Evolutionary conservation across 1,140 invertebrate genomes (phyloP), one percentile per base, ranked within the genome.

Genomic region (Ylistrum balloti): DNA sequence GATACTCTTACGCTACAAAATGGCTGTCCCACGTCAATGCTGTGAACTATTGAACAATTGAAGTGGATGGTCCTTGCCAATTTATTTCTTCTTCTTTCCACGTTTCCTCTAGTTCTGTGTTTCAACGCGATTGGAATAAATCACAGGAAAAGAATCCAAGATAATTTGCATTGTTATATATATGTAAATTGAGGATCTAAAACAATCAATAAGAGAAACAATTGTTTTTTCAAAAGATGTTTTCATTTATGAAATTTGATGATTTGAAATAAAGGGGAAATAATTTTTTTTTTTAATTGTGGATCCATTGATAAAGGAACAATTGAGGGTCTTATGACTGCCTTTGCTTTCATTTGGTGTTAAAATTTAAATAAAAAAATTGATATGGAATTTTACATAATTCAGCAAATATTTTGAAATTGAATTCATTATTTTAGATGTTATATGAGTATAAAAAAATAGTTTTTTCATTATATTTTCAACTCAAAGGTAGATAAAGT

Each of bases 31-130:
- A 74, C n/a, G 56, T 74, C 56, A 74, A 11, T 74, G n/a, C 56
- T 74, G 56, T 74, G 56, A 74, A 74, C 56, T 74, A 74, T 74
- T 74, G 56, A 74, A 74, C 56, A 28, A 74, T 74, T 74, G 56
- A 74, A 74, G 56, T 74, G 56, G 56, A 74, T 74, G 56, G 56
- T 74, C 56, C n/a, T 74, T 74, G 56, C 56, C 56, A 74, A 28
- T 74, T 74, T 74, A 74, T 74, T 74, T 74, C 56, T 74, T 74
- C 56, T 74, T 74, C 56, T 74, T 5, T 74, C 56, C 56, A 74
- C 28, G 56, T 74, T 74, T 74, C 56, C 56, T n/a, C 9, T 74
- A 74, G 56, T 74, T 74, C 56, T 74, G 56, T 74, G 56, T 28
- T n/a, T 22, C 28, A 74, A 74, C 28, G 22, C 1, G n/a, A 74